Evolutionary conservation across 2,113 vertebrate genomes (phyloP), one percentile per base, ranked within the genome.

Genomic region (Brienomyrus longianalis): DNA sequence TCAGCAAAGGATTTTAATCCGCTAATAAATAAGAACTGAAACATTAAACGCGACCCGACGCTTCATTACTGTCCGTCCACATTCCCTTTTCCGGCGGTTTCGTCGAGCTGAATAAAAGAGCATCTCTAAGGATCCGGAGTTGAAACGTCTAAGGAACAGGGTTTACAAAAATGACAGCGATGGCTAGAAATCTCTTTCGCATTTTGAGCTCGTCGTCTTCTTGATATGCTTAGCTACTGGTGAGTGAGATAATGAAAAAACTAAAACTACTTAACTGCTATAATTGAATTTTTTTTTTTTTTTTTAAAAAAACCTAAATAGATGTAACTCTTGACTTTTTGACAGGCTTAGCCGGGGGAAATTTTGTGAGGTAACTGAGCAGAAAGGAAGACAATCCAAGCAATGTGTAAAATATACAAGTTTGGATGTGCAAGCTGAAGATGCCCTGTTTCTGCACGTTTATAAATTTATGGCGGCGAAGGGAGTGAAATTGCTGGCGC

Each of bases 1-100:
- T 91, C 91, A 92, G 93, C 94, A 93, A 92, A 92, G 92, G 89
- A 93, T 94, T 95, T 95, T 95, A 77, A 91, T 95, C 94, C 92
- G 96, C 92, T 93, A 93, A 95, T 96, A 96, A 96, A 93, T 94
- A 93, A 95, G 92, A 92, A 94, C 92, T 94, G 92, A 96, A 96
- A 96, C 95, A 96, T 96, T 95, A 95, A 96, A 97, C 94, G 90
- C 56, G 35, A 91, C 88, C 90, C 77, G 59, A 19, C n/a, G 88
- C 59, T 92, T 54, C 51, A 54, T 52, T 35, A 54, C 85, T 87
- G 85, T 35, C 51, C 27, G 7, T 87, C 31, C 27, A n/a, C 35
- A 39, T 45, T 84, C 45, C 83, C 45, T 84, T 45, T 84, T 35
- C 51, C n/a, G n/a, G 39, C 8, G 48, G 85, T 19, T 56, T 87